These are phyloP conservation scores for Chironomus striatipennis DNA, from an alignment of 1,140 invertebrate species.

Conservation along the genomic window DNA sequence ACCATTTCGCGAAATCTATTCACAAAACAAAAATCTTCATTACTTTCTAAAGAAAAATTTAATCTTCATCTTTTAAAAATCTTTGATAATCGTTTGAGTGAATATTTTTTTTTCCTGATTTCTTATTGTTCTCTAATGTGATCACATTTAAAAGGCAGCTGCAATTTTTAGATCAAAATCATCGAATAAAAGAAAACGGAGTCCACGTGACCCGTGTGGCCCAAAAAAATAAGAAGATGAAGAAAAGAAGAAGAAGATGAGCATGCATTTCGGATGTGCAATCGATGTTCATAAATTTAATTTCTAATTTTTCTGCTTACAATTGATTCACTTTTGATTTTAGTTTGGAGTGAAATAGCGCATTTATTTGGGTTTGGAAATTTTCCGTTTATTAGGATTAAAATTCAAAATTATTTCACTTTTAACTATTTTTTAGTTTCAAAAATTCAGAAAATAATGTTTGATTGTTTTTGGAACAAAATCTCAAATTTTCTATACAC, in stretches of 20 bases:
- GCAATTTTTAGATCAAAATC: not conserved
- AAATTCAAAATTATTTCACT: not conserved
- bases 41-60: no score
- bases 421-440: not conserved
- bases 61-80: no score
- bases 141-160: not conserved
- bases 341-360: not conserved
- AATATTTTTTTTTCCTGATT: no score
- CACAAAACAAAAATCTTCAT: no score
- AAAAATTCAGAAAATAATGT: no score
- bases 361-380: no score
- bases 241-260: not conserved
- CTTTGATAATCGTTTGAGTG: no score
- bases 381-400: not conserved
- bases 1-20: no score
- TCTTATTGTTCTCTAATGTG: not conserved
- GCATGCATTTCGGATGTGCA: not conserved
- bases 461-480: no score
- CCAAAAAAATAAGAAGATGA: not conserved
- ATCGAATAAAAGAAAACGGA: not conserved
- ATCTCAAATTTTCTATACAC: no score
- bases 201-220: slow-evolving; percentile 20
- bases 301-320: not conserved
- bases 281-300: slow-evolving; percentile 22
- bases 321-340: not conserved